Evolutionary conservation across 2,797 vertebrate genomes (phyloP).

Genomic region (Pachyuromys duprasi): DNA sequence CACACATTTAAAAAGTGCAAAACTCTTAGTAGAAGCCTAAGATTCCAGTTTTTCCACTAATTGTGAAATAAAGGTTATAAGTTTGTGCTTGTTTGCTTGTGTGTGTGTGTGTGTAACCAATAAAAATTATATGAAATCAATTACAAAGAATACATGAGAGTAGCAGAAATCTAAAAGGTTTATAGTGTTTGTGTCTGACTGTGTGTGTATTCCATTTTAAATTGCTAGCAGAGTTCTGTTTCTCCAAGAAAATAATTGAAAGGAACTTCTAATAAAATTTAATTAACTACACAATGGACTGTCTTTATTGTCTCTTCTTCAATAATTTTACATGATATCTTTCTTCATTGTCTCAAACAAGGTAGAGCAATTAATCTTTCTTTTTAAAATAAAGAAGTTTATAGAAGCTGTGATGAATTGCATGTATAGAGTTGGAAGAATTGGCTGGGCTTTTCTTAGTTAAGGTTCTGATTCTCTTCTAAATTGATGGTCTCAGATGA

Average conservation of each 20-base stretch:
- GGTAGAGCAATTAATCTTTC: constrained; percentile 59
- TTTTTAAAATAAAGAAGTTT: not conserved
- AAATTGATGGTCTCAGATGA: constrained; percentile 39
- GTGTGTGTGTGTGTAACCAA: not conserved
- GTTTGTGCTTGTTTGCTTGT: not conserved
- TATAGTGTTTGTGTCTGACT: not conserved
- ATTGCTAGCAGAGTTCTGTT: constrained; percentile 20
- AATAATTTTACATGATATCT: not conserved
- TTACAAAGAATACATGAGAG: not conserved
- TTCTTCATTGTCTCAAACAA: constrained; percentile 59
- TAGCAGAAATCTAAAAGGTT: not conserved
- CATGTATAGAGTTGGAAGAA: accelerated
- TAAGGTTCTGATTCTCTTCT: not conserved
- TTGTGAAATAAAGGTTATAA: not conserved
- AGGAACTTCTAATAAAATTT: constrained; percentile 68
- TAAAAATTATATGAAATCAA: not conserved
- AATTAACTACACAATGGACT: constrained; percentile 57
- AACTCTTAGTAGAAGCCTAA: not conserved
- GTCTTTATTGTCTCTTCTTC: constrained; percentile 50
- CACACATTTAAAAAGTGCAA: not conserved
- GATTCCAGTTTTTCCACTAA: constrained; percentile 15
- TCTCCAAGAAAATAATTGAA: constrained; percentile 48
- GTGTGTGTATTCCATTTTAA: constrained; percentile 29
- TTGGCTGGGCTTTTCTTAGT: not conserved
- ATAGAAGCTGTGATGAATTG: constrained; percentile 33